Evolutionary conservation across 23 tunicate genomes (phyloP).

Genomic region (Oikopleura vanhoeffeni): DNA sequence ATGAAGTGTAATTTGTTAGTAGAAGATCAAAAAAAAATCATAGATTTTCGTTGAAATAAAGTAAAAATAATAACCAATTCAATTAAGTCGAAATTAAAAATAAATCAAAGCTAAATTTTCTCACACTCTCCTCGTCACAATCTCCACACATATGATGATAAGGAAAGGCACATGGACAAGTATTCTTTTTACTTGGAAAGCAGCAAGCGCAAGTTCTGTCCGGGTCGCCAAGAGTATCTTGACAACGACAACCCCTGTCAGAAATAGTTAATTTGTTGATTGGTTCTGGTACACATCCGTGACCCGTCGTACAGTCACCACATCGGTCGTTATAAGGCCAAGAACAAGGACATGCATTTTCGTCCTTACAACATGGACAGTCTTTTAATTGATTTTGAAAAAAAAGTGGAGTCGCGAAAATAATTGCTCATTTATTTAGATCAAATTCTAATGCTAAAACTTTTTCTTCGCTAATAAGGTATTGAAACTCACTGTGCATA

Average conservation of each 20-base stretch:
- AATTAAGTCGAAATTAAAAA: no score
- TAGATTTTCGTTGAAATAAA: no score
- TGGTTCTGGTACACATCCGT: slow-evolving; percentile 9
- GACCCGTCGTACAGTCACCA: slow-evolving; percentile 1
- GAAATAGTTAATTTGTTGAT: neutral
- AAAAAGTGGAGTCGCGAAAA: no score
- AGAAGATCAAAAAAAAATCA: no score
- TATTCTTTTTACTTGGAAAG: neutral
- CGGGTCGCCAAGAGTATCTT: neutral
- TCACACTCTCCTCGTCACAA: neutral
- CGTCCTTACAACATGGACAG: neutral
- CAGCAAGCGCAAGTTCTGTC: neutral
- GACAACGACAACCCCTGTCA: neutral
- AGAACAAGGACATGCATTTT: neutral
- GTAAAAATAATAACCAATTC: no score
- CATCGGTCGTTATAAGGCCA: slow-evolving; percentile 15
- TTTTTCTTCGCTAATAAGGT: no score
- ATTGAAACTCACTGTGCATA: no score
- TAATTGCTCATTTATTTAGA: no score
- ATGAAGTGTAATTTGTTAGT: no score
- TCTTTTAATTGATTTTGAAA: no score
- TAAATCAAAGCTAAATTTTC: no score
- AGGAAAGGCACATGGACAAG: slow-evolving; percentile 6
- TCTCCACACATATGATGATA: slow-evolving; percentile 14
- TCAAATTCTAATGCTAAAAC: no score